Evolutionary conservation across 2,797 vertebrate genomes (phyloP).

Genomic region (Coregonus sp.): DNA sequence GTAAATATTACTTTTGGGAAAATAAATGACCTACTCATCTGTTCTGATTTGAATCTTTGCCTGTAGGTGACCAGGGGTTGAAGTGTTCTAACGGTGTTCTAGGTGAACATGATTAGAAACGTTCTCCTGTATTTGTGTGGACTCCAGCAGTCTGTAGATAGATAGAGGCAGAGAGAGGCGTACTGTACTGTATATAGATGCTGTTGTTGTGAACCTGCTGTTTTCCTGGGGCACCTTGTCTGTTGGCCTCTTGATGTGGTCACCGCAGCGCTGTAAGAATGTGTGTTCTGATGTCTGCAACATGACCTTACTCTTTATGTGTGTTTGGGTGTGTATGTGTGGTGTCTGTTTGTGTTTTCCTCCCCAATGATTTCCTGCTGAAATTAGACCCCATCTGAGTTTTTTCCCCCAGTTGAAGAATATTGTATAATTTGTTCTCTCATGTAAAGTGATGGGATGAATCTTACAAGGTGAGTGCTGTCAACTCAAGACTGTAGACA

Average conservation of each 20-base stretch:
- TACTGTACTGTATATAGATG: not conserved
- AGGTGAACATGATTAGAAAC: not conserved
- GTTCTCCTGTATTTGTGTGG: not conserved
- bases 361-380: slow-evolving; percentile 24
- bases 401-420: not conserved
- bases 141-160: not conserved
- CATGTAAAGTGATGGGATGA: not conserved
- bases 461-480: not conserved
- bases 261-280: slow-evolving; percentile 39
- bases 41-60: slow-evolving; percentile 25
- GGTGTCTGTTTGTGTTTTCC: slow-evolving; percentile 10
- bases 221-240: slow-evolving; percentile 22
- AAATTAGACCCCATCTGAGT: slow-evolving; percentile 28
- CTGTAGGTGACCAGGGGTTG: slow-evolving; percentile 25
- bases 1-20: not conserved
- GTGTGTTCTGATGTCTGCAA: slow-evolving; percentile 57
- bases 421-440: not conserved
- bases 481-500: not conserved
- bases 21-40: slow-evolving; percentile 33
- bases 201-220: not conserved
- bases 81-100: not conserved
- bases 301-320: slow-evolving; percentile 30
- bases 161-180: not conserved
- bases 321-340: slow-evolving; percentile 11
- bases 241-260: slow-evolving; percentile 77